Evolutionary conservation across 2,113 vertebrate genomes (phyloP).

Genomic region (Chaenogobius annularis): DNA sequence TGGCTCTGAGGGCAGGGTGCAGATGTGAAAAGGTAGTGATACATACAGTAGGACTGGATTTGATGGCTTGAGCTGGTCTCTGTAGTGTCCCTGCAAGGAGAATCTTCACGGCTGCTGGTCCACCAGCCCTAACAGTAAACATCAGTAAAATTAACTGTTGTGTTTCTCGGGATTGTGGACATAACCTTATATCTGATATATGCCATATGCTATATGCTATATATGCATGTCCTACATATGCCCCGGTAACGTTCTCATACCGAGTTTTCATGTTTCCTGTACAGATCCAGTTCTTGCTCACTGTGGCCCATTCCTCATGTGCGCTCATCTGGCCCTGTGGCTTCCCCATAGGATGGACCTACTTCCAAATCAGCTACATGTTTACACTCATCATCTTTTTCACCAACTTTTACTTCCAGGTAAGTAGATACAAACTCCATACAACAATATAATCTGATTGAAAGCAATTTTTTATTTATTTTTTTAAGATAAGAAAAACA

Average conservation of each 20-base stretch:
- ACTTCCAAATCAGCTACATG: constrained; percentile 95
- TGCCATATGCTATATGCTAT: too few species aligned
- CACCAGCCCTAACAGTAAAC: not conserved
- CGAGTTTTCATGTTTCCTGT: constrained; percentile 31
- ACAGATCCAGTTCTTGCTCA: constrained; percentile 93
- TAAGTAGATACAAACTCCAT: constrained; percentile 54
- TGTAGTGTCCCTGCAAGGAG: too few species aligned
- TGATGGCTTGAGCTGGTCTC: too few species aligned
- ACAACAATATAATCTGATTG: not conserved
- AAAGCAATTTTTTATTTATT: too few species aligned
- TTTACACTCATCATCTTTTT: constrained; percentile 90
- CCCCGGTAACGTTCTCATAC: constrained; percentile 35
- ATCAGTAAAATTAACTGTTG: too few species aligned
- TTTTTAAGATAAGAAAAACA: too few species aligned
- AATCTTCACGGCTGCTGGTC: too few species aligned
- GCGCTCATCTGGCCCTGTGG: constrained; percentile 89
- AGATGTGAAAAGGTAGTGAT: too few species aligned
- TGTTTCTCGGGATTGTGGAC: too few species aligned
- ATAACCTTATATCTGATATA: too few species aligned
- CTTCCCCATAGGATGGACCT: constrained; percentile 91
- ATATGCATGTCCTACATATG: not conserved
- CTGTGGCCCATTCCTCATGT: constrained; percentile 87
- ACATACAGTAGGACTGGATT: too few species aligned
- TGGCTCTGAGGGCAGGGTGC: too few species aligned
- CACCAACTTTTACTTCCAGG: constrained; percentile 95